Conservation (phyloP, 2,888 invertebrate genomes). For the Bellardia pandia region DNA sequence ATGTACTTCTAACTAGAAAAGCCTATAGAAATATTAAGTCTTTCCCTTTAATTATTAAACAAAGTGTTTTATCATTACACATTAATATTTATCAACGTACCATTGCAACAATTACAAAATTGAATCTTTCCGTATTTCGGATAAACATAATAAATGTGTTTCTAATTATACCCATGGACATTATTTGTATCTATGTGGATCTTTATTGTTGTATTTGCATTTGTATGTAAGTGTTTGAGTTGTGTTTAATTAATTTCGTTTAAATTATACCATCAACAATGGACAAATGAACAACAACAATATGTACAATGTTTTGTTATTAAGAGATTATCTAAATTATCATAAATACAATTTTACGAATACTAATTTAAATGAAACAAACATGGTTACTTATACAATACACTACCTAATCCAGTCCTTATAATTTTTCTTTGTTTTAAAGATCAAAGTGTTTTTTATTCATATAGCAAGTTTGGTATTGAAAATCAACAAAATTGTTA, state of each 20-base stretch:
- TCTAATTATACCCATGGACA: constrained; percentile 58
- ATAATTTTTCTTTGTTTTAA: background rate
- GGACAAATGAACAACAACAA: constrained; percentile 33
- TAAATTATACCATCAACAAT: constrained; percentile 58
- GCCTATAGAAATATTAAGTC: background rate
- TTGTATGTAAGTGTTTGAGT: constrained; percentile 19
- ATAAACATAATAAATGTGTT: constrained; percentile 61
- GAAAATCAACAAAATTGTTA: too few relatives aligned
- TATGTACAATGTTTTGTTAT: constrained; percentile 51
- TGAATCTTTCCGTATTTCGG: constrained; percentile 50
- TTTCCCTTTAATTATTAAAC: background rate
- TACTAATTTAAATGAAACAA: background rate
- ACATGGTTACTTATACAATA: background rate
- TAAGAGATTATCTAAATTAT: constrained; percentile 64
- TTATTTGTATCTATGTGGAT: background rate
- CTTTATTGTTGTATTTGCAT: background rate
- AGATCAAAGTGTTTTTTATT: too few relatives aligned
- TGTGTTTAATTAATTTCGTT: constrained; percentile 71
- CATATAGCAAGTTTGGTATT: too few relatives aligned
- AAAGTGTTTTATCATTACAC: constrained; percentile 6
- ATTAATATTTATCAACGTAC: constrained; percentile 4
- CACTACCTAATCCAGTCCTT: background rate
- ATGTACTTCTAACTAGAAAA: too few relatives aligned
- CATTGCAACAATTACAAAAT: constrained; percentile 53
- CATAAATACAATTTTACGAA: constrained; percentile 57